phyloP scores from a whole-genome alignment of 2,797 vertebrate genomes.

The Eleutherodactylus coqui region DNA sequence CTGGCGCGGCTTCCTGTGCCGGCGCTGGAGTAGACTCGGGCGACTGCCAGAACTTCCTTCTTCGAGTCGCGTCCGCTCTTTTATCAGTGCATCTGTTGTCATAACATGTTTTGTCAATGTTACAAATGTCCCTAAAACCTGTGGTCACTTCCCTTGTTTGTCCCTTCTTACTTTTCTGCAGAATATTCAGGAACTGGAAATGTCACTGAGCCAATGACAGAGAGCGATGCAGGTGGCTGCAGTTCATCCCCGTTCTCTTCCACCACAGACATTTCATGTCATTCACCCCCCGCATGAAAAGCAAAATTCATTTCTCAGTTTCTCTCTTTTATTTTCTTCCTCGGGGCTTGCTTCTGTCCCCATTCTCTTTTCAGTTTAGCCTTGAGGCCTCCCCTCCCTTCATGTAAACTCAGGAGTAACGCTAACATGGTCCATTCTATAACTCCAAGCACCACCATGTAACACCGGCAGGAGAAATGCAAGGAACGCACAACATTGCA shows the following conservation, averaged over 20 bases:
- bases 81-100: constrained; percentile 1
- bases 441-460: not conserved
- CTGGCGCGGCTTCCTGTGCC: not conserved
- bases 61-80: not conserved
- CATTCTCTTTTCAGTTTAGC: not conserved
- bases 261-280: constrained; percentile 70
- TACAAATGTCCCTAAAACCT: constrained; percentile 65
- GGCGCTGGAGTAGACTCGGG: not conserved
- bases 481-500: not conserved
- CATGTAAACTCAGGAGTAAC: constrained; percentile 5
- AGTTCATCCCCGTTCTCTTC: constrained; percentile 76
- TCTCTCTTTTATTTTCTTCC: not conserved
- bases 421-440: constrained; percentile 6
- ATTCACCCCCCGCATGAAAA: constrained; percentile 73
- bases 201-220: constrained; percentile 92
- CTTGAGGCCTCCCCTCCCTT: not conserved
- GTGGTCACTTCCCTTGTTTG: constrained; percentile 77
- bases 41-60: not conserved
- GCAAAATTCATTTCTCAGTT: constrained; percentile 62
- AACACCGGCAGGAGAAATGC: not conserved
- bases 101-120: constrained; percentile 41
- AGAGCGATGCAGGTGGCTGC: constrained; percentile 93
- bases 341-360: not conserved
- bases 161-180: constrained; percentile 86
- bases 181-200: constrained; percentile 95